A percentile compares a stretch with the other conserved stretches of the same genome.
These are phyloP conservation scores for Beroe forskalii DNA, from an alignment of 37 sponge, comb jelly and placozoan species.

Conservation along the genomic window DNA sequence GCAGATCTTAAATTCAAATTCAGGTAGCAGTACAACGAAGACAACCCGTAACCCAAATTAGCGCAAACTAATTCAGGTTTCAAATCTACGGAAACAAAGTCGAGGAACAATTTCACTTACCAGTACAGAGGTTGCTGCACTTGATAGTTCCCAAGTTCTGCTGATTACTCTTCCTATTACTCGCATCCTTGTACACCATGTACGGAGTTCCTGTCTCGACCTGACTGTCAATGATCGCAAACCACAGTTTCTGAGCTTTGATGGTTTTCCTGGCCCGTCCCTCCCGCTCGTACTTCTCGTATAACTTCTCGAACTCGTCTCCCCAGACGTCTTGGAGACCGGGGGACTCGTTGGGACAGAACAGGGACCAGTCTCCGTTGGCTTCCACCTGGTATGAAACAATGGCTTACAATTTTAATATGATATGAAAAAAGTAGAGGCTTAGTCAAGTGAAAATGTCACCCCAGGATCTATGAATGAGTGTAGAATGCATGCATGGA, in stretches of 20 bases:
- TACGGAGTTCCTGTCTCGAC: constrained; percentile 98
- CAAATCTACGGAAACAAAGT: neutral
- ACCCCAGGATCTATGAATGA: too few species aligned
- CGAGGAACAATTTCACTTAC: neutral
- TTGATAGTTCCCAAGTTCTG: constrained; percentile 98
- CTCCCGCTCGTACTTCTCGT: constrained; percentile 86
- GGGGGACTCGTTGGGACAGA: constrained; percentile 97
- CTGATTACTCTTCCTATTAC: constrained; percentile 98
- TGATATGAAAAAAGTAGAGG: too few species aligned
- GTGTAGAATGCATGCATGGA: too few species aligned
- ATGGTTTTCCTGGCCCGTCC: constrained; percentile 75
- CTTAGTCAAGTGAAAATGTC: too few species aligned
- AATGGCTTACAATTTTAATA: neutral
- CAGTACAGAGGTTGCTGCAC: constrained; percentile 97
- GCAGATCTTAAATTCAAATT: too few species aligned
- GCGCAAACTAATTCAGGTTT: too few species aligned
- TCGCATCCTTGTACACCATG: constrained; percentile 97
- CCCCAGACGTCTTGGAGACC: constrained; percentile 92
- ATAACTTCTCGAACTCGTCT: constrained; percentile 91
- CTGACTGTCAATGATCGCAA: constrained; percentile 95
- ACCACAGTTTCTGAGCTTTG: constrained; percentile 98
- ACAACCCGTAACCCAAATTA: too few species aligned
- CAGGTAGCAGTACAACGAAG: too few species aligned
- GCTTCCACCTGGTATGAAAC: constrained; percentile 68
- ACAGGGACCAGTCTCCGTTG: constrained; percentile 87